Evolutionary conservation across 2,888 invertebrate genomes (phyloP).

Genomic region (Pollenia amentaria): DNA sequence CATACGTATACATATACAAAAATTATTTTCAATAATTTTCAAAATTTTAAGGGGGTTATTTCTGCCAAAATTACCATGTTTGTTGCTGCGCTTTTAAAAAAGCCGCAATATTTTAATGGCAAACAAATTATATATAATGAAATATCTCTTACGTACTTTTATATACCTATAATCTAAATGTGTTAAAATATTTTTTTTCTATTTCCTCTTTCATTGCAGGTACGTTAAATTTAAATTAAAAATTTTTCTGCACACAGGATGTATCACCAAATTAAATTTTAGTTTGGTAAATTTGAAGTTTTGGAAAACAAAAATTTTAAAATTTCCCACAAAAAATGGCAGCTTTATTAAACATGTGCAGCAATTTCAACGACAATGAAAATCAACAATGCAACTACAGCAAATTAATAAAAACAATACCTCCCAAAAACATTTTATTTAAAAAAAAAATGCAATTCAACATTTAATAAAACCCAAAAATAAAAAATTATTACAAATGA

Average conservation of each 20-base stretch:
- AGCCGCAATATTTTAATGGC: too few relatives aligned
- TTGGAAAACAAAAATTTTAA: not conserved
- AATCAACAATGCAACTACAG: conserved; percentile 54
- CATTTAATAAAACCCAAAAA: conserved; percentile 46
- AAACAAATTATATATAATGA: too few relatives aligned
- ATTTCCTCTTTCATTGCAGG: conserved; percentile 53
- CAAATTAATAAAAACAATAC: conserved; percentile 46
- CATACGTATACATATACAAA: too few relatives aligned
- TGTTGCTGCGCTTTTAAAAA: too few relatives aligned
- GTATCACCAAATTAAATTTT: not conserved
- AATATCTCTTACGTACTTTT: not conserved
- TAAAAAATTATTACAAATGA: conserved; percentile 77
- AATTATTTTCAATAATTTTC: too few relatives aligned
- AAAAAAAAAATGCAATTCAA: conserved; percentile 40
- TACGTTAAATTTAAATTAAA: conserved; percentile 41
- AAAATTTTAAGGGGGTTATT: too few relatives aligned
- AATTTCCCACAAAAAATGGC: conserved; percentile 26
- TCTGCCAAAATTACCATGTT: too few relatives aligned
- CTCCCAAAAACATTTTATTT: conserved; percentile 18
- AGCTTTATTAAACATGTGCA: not conserved
- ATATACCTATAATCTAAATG: not conserved
- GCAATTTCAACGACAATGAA: conserved; percentile 14
- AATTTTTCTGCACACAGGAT: conserved; percentile 2
- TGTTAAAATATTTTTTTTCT: conserved; percentile 17
- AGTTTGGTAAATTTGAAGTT: not conserved